Conservation (phyloP, 1,140 invertebrate genomes). For the Sinella curviseta region DNA sequence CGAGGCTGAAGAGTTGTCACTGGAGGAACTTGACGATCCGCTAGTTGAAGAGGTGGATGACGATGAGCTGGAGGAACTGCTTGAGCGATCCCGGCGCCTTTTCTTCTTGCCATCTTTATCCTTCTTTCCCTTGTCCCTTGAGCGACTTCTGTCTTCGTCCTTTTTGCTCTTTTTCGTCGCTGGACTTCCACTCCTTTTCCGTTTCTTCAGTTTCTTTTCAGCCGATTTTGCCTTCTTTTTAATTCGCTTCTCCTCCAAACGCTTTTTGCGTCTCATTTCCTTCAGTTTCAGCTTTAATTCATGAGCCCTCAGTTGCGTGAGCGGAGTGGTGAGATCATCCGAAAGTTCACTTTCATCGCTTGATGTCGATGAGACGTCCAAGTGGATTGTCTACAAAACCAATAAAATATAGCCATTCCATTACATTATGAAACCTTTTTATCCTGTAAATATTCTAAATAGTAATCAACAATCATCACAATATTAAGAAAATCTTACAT, state of each 20-base stretch:
- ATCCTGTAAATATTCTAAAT: conserved; percentile 1
- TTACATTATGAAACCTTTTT: too few species aligned
- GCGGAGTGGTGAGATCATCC: conserved; percentile 72
- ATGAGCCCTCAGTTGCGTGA: conserved; percentile 74
- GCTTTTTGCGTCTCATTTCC: conserved; percentile 54
- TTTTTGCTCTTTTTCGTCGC: background rate
- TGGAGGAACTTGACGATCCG: too few species aligned
- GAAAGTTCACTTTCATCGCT: conserved; percentile 73
- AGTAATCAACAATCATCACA: background rate
- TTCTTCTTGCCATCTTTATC: background rate
- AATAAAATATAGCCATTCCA: background rate
- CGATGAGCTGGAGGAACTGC: background rate
- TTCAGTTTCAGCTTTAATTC: conserved; percentile 68
- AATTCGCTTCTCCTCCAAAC: conserved; percentile 50
- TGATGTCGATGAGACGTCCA: conserved; percentile 91
- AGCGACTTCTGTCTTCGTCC: background rate
- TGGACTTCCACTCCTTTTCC: background rate
- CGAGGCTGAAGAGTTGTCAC: background rate
- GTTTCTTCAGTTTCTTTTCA: conserved; percentile 7
- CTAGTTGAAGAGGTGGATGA: too few species aligned
- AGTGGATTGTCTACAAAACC: background rate
- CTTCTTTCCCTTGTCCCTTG: background rate
- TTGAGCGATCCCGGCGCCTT: background rate
- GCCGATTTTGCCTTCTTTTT: conserved; percentile 45
- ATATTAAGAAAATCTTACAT: conserved; percentile 52